Base-by-base conservation (phyloP, 2,113 vertebrate species). In the Sinocyclocheilus grahami region DNA sequence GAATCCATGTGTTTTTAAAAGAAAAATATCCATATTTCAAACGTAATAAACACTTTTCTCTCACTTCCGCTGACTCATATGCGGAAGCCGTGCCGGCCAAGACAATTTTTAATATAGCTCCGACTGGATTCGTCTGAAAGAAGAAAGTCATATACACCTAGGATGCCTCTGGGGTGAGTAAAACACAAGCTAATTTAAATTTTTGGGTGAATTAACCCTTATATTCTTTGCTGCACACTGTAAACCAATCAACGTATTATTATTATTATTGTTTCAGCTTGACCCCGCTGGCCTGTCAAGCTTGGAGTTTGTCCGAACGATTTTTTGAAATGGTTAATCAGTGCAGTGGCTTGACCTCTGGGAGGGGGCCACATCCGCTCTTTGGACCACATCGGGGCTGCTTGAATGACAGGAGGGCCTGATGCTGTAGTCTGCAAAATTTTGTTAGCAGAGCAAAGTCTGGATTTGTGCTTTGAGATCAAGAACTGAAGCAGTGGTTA, bases 351-450 rank as follows among this genome's bases (percentile, higher is more conserved):
- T 16, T 81, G 62, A 72, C 85, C 75, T 58, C 58, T 14, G 69
- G 67, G 87, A 71, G 42, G 82, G 27, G 53, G 39, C 30, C 42
- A 85, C 51, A 55, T 88, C 89, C 46, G 62, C 51, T 81, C 39
- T 72, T 51, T 78, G 77, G 18, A 51, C 76, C 24, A 9, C 67
- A 48, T 74, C 14, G 12, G n/a, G 24, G 1, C 78, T 42, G 13
- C 5, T 22, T 86, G 74, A 74, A 24, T 51, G 27, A 18, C 53
- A 42, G 58, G 53, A 55, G 55, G 39, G 53, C 42, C 63, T 72
- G n/a, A 67, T 62, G 55, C 48, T 67, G n/a, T 58, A 46, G 8
- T 42, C 4, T n/a, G 18, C n/a, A 16, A 46, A n/a, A 7, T 51
- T 78, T 76, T 20, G 33, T 39, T 27, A n/a, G 51, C 37, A 63